Conservation (phyloP, 2,113 vertebrate species). For the Ptilonorhynchus violaceus region DNA sequence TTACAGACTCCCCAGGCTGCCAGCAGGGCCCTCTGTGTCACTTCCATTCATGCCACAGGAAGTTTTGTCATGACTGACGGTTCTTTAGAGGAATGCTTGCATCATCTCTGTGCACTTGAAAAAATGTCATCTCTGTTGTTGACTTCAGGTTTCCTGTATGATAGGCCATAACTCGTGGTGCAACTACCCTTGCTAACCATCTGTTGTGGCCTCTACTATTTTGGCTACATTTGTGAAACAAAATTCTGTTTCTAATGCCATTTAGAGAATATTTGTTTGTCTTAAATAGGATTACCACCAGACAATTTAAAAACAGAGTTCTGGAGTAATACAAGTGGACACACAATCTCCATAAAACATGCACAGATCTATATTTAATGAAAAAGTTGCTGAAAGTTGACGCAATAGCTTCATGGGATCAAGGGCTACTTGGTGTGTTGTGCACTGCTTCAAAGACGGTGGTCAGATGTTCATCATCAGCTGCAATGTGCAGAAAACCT, state of each 20-base stretch:
- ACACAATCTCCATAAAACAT: constrained; percentile 40
- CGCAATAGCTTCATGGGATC: constrained; percentile 45
- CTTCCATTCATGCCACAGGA: not conserved
- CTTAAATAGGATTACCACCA: constrained; percentile 18
- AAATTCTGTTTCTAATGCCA: constrained; percentile 46
- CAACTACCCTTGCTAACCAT: not conserved
- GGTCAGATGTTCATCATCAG: not conserved
- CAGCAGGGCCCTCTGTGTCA: not conserved
- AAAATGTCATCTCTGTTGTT: not conserved
- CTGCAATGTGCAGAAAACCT: not conserved
- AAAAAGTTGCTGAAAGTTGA: constrained; percentile 31
- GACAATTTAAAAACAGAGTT: constrained; percentile 28
- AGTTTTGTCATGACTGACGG: not conserved
- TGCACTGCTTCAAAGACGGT: not conserved
- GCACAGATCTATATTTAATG: constrained; percentile 43
- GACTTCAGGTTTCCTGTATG: not conserved
- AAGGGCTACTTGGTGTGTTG: not conserved
- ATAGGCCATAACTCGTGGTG: not conserved
- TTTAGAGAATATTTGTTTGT: constrained; percentile 52
- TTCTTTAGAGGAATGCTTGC: not conserved
- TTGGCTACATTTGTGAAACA: constrained; percentile 18
- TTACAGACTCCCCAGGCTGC: not conserved
- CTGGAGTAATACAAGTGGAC: constrained; percentile 46
- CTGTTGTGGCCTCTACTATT: not conserved
- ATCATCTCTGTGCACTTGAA: not conserved